phyloP scores from a whole-genome alignment of 2,113 vertebrate species.

The Dasyurus viverrinus region DNA sequence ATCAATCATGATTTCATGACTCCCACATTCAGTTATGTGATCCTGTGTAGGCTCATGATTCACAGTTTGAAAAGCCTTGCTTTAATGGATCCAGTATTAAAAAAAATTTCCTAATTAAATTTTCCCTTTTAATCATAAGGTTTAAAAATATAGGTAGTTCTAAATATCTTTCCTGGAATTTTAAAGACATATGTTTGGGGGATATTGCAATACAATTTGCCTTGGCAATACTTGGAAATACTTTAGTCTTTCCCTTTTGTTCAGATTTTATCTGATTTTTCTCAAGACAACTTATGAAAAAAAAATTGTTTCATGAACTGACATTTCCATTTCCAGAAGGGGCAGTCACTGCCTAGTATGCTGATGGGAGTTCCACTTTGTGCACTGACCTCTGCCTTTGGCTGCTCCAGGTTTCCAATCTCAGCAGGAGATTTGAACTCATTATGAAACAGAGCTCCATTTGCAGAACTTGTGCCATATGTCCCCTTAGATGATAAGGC shows the following conservation, averaged over 20 bases:
- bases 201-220: not conserved
- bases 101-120: not conserved
- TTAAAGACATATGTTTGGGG: slow-evolving; percentile 10
- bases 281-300: slow-evolving; percentile 42
- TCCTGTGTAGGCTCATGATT: too few relatives aligned
- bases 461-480: slow-evolving; percentile 65
- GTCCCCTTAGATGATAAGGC: slow-evolving; percentile 58
- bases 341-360: not conserved
- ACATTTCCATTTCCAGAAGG: slow-evolving; percentile 49
- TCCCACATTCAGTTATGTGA: too few relatives aligned
- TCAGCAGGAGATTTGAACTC: slow-evolving; percentile 64
- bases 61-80: too few relatives aligned
- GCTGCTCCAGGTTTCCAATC: not conserved
- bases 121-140: not conserved
- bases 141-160: not conserved
- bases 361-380: not conserved
- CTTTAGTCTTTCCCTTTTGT: not conserved
- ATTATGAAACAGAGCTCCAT: slow-evolving; percentile 20
- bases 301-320: slow-evolving; percentile 43
- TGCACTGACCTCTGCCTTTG: slow-evolving; percentile 55
- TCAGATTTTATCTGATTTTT: slow-evolving; percentile 36
- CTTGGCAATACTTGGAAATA: not conserved
- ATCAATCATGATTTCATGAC: too few relatives aligned
- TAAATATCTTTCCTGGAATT: not conserved
- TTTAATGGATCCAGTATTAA: not conserved